Conservation (phyloP, 2,113 vertebrate species). For the Meleagris gallopavo region DNA sequence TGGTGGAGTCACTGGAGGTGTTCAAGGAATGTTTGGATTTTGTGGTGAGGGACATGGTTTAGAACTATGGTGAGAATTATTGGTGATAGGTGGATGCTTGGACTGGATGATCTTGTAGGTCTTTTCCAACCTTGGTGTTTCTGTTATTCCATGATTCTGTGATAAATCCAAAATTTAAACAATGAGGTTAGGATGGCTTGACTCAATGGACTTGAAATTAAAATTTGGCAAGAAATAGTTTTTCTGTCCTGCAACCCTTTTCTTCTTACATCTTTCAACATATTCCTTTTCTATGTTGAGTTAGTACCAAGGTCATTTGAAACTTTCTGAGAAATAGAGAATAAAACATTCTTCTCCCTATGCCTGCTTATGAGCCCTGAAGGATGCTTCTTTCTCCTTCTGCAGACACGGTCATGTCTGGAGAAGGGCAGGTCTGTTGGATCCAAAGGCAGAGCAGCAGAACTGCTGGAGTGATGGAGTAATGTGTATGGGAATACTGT, state of each 20-base stretch:
- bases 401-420: not conserved
- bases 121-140: too few species aligned
- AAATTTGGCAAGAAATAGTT: not conserved
- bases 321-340: not conserved
- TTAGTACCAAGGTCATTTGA: not conserved
- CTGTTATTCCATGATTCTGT: too few species aligned
- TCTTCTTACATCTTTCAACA: slow-evolving; percentile 12
- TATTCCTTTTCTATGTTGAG: not conserved
- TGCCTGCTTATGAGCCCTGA: not conserved
- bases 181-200: slow-evolving; percentile 1
- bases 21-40: too few species aligned
- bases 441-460: not conserved
- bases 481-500: not conserved
- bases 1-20: too few species aligned
- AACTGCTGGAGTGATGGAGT: not conserved
- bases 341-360: not conserved
- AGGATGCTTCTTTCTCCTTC: not conserved
- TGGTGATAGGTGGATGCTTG: too few species aligned
- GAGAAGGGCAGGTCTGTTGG: not conserved
- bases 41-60: too few species aligned
- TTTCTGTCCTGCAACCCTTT: not conserved
- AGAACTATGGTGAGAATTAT: too few species aligned
- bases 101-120: too few species aligned
- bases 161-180: not conserved
- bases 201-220: not conserved